phyloP scores from a whole-genome alignment of 2,888 invertebrate species.

The Ganaspis brasiliensis region DNA sequence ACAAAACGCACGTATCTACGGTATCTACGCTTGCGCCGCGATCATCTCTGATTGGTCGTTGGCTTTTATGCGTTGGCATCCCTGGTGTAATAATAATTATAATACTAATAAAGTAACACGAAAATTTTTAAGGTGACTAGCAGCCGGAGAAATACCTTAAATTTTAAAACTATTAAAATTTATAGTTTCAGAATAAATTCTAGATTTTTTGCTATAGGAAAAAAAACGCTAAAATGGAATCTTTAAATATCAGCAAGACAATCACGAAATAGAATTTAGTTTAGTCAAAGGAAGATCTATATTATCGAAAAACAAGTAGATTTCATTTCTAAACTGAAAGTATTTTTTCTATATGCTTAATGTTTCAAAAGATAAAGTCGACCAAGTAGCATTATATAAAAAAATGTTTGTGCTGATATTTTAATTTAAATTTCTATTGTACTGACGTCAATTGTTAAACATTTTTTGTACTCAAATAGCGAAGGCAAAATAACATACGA shows the following conservation, averaged over 20 bases:
- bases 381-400: conserved; percentile 2
- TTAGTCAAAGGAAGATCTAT: conserved; percentile 11
- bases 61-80: too few relatives aligned
- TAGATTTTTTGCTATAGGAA: neutral
- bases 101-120: too few relatives aligned
- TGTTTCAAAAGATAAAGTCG: neutral
- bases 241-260: conserved; percentile 38
- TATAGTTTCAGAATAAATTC: too few relatives aligned
- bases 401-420: neutral
- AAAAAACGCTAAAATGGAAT: neutral
- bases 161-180: too few relatives aligned
- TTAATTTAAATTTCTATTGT: conserved; percentile 4
- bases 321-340: conserved; percentile 36
- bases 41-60: too few relatives aligned
- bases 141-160: too few relatives aligned
- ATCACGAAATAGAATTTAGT: conserved; percentile 35
- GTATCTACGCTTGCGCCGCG: too few relatives aligned
- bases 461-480: neutral
- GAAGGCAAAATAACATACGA: conserved; percentile 2
- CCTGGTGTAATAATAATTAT: too few relatives aligned
- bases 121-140: too few relatives aligned
- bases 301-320: conserved; percentile 9
- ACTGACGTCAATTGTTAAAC: conserved; percentile 30
- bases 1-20: too few relatives aligned
- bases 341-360: conserved; percentile 17